Percentiles rank a stretch among this genome's conserved stretches.
Conservation (phyloP, 2,888 invertebrate genomes). For the Andrena dorsata region DNA sequence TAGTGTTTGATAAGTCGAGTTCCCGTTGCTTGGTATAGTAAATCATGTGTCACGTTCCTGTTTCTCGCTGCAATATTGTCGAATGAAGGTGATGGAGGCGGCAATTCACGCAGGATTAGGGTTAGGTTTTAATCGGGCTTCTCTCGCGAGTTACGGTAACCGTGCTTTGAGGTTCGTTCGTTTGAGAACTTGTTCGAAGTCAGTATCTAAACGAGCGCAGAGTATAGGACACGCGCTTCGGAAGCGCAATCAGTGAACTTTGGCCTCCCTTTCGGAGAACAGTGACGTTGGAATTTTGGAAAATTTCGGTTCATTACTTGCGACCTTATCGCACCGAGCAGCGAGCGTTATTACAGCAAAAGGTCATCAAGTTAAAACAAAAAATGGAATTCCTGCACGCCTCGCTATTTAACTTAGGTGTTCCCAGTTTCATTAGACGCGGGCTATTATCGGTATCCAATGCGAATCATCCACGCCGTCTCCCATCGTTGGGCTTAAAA, state of each 20-base stretch:
- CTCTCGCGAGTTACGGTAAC: too few species aligned
- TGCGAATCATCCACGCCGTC: slow-evolving; percentile 16
- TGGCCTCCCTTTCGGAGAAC: too few species aligned
- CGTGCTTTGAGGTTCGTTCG: too few species aligned
- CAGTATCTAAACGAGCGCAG: too few species aligned
- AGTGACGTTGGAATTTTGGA: too few species aligned
- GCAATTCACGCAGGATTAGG: neutral
- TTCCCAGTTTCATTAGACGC: slow-evolving; percentile 35
- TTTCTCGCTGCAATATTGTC: neutral
- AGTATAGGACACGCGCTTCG: too few species aligned
- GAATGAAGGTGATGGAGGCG: neutral
- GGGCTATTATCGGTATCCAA: slow-evolving; percentile 48
- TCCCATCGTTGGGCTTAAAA: neutral
- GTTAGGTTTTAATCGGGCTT: neutral
- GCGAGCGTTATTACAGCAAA: neutral
- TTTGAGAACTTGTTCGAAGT: too few species aligned
- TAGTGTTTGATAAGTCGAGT: too few species aligned
- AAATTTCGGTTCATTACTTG: too few species aligned
- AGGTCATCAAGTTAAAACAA: neutral
- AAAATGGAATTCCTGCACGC: neutral
- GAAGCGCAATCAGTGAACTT: too few species aligned
- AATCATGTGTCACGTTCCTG: neutral
- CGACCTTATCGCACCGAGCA: neutral
- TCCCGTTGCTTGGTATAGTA: neutral
- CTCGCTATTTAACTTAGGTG: too few species aligned